Evolutionary conservation across 2,113 vertebrate genomes (phyloP).

Genomic region (Etheostoma cragini): DNA sequence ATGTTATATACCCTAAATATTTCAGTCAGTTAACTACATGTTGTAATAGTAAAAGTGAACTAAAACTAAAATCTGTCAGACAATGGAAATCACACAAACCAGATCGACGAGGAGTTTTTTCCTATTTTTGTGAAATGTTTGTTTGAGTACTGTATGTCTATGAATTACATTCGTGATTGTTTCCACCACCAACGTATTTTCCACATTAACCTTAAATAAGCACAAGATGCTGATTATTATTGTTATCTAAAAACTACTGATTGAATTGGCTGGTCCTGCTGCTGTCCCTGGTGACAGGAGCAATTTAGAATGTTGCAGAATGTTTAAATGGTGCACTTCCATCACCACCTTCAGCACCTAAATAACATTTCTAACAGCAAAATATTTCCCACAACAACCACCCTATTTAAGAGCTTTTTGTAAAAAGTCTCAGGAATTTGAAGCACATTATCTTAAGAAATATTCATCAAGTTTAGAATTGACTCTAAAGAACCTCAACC

Average conservation of each 20-base stretch:
- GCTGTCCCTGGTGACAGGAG: not conserved
- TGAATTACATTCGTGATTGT: too few species aligned
- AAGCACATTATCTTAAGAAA: not conserved
- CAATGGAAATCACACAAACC: not conserved
- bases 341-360: not conserved
- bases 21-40: not conserved
- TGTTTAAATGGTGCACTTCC: not conserved
- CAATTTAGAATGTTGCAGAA: not conserved
- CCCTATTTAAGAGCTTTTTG: not conserved
- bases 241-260: not conserved
- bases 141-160: too few species aligned
- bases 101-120: not conserved
- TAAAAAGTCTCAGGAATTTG: not conserved
- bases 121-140: too few species aligned
- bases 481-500: not conserved
- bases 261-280: not conserved
- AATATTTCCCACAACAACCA: not conserved
- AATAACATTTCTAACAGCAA: not conserved
- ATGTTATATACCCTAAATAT: not conserved
- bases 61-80: not conserved
- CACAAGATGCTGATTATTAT: not conserved
- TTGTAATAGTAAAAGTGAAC: not conserved
- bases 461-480: not conserved
- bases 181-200: not conserved
- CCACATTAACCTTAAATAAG: not conserved